phyloP scores from a whole-genome alignment of 2,113 vertebrate species.

The Eubucco bourcierii region DNA sequence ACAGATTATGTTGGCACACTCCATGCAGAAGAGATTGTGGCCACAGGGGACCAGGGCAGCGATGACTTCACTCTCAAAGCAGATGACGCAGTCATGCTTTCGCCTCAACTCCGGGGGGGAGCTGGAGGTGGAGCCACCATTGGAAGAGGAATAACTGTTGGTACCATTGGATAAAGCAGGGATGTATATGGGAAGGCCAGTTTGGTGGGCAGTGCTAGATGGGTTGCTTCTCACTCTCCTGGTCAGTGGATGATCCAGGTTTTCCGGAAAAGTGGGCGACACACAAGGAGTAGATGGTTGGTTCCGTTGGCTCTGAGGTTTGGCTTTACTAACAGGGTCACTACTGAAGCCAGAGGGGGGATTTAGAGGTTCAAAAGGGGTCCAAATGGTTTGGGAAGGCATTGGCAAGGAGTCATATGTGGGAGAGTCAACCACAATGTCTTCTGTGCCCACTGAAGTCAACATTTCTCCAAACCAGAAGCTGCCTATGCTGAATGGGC shows the following conservation, averaged over 20 bases:
- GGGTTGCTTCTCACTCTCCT: slow-evolving; percentile 82
- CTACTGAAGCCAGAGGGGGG: slow-evolving; percentile 78
- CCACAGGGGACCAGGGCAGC: slow-evolving; percentile 91
- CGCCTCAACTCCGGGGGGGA: slow-evolving; percentile 84
- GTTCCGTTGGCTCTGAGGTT: slow-evolving; percentile 76
- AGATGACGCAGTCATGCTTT: slow-evolving; percentile 84
- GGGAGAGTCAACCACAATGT: slow-evolving; percentile 79
- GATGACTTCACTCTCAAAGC: slow-evolving; percentile 87
- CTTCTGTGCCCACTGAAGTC: slow-evolving; percentile 82
- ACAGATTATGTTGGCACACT: slow-evolving; percentile 92
- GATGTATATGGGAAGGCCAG: slow-evolving; percentile 86
- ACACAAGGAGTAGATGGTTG: slow-evolving; percentile 88
- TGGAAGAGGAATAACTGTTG: slow-evolving; percentile 87
- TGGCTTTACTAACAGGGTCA: slow-evolving; percentile 58
- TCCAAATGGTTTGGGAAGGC: slow-evolving; percentile 85
- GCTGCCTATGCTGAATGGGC: slow-evolving; percentile 82
- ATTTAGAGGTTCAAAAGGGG: slow-evolving; percentile 83
- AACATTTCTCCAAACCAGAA: slow-evolving; percentile 91
- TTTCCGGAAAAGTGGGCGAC: slow-evolving; percentile 88
- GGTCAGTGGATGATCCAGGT: slow-evolving; percentile 84
- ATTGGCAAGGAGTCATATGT: slow-evolving; percentile 83
- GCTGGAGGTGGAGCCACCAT: slow-evolving; percentile 87
- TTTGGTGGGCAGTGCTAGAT: slow-evolving; percentile 69
- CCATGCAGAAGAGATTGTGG: slow-evolving; percentile 93
- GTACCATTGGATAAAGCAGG: slow-evolving; percentile 88